A percentile compares a stretch with the other conserved stretches of the same genome.
Conservation (phyloP, 2,888 invertebrate species). For the Sesia apiformis region DNA sequence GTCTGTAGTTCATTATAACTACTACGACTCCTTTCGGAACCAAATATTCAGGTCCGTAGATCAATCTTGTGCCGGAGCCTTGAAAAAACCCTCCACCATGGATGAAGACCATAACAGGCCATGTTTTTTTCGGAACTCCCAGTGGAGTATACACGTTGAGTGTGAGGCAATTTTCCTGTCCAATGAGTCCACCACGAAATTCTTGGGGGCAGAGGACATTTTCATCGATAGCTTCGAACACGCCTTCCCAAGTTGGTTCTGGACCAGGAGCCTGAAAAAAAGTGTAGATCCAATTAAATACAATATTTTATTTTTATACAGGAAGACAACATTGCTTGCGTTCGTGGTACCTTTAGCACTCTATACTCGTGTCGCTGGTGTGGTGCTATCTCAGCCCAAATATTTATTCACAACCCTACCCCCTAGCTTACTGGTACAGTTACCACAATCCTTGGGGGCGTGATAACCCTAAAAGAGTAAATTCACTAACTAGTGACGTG, state of each 20-base stretch:
- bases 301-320: background rate
- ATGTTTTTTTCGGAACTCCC: constrained; percentile 14
- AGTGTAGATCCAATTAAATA: background rate
- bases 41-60: constrained; percentile 51
- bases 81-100: constrained; percentile 56
- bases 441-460: no score
- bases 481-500: no score
- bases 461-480: no score
- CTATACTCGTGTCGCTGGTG: no score
- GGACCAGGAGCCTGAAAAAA: constrained; percentile 45
- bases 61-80: constrained; percentile 30
- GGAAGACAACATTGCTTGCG: no score
- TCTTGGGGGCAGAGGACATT: constrained; percentile 40
- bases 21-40: constrained; percentile 42
- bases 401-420: no score
- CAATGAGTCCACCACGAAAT: constrained; percentile 16
- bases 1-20: constrained; percentile 52
- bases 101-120: constrained; percentile 56
- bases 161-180: constrained; percentile 38
- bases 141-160: constrained; percentile 49
- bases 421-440: no score
- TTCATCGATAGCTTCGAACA: constrained; percentile 45
- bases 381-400: no score
- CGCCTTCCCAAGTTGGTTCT: constrained; percentile 41
- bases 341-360: no score